These are phyloP conservation scores for Lipophrys pholis DNA, from an alignment of 2,113 vertebrate species.

Conservation along the genomic window DNA sequence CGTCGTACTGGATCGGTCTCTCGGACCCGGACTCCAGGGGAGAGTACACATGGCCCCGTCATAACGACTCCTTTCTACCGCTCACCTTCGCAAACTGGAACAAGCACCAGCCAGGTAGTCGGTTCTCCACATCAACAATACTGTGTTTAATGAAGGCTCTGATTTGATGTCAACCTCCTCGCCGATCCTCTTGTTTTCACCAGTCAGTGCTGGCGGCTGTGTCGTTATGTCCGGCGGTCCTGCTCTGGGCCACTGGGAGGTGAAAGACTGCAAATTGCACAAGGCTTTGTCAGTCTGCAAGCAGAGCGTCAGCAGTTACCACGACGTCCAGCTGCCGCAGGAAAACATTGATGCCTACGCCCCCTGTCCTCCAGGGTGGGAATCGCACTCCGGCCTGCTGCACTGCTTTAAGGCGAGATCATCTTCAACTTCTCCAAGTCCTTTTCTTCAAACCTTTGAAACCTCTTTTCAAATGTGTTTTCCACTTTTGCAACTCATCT, in stretches of 20 bases:
- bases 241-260: slow-evolving; percentile 91
- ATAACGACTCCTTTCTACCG: slow-evolving; percentile 56
- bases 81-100: slow-evolving; percentile 92
- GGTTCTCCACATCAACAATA: no score
- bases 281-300: slow-evolving; percentile 92
- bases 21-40: slow-evolving; percentile 83
- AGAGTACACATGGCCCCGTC: slow-evolving; percentile 88
- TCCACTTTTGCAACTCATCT: no score
- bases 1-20: slow-evolving; percentile 91
- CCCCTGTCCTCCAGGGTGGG: slow-evolving; percentile 89
- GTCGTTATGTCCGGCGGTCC: slow-evolving; percentile 87
- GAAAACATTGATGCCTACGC: slow-evolving; percentile 79
- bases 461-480: no score
- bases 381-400: slow-evolving; percentile 84
- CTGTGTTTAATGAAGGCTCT: background rate
- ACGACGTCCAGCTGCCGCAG: slow-evolving; percentile 69
- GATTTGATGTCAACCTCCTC: background rate
- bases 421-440: background rate
- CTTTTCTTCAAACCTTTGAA: no score
- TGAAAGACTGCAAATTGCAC: slow-evolving; percentile 89
- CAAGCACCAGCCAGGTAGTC: slow-evolving; percentile 89
- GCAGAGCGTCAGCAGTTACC: slow-evolving; percentile 79
- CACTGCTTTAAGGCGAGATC: slow-evolving; percentile 90
- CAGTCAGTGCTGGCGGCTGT: slow-evolving; percentile 89
- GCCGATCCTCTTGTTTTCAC: background rate